Evolutionary conservation across 2,797 vertebrate species (phyloP).

Genomic region (Pangasius mekongensis): DNA sequence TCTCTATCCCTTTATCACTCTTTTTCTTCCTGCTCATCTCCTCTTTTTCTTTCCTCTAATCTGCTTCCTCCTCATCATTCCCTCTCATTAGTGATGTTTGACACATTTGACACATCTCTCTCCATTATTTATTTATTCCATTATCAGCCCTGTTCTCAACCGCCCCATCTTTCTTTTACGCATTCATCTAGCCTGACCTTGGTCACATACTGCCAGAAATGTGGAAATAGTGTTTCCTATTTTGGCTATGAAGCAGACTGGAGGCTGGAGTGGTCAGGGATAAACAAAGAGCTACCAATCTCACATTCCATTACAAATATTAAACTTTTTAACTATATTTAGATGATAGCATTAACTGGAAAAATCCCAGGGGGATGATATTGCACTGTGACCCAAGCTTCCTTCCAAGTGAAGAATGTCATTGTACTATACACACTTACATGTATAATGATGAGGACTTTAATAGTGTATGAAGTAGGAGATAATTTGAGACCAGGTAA

Average conservation of each 20-base stretch:
- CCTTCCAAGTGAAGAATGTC: background rate
- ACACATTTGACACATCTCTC: background rate
- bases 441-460: background rate
- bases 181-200: background rate
- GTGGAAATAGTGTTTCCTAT: background rate
- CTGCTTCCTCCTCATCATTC: background rate
- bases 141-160: background rate
- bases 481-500: background rate
- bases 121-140: constrained; percentile 2
- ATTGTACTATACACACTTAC: background rate
- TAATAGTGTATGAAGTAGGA: background rate
- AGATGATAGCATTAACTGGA: background rate
- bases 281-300: background rate
- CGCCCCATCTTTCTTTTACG: background rate
- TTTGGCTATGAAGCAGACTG: background rate
- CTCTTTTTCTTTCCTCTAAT: background rate
- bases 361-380: background rate
- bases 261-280: background rate
- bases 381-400: background rate
- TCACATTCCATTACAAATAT: constrained; percentile 10
- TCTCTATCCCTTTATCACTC: background rate
- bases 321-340: background rate
- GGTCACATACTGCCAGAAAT: background rate
- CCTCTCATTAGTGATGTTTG: background rate
- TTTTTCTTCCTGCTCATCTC: background rate